Conservation (phyloP, 1,140 invertebrate genomes). For the Drosophila setifemur region DNA sequence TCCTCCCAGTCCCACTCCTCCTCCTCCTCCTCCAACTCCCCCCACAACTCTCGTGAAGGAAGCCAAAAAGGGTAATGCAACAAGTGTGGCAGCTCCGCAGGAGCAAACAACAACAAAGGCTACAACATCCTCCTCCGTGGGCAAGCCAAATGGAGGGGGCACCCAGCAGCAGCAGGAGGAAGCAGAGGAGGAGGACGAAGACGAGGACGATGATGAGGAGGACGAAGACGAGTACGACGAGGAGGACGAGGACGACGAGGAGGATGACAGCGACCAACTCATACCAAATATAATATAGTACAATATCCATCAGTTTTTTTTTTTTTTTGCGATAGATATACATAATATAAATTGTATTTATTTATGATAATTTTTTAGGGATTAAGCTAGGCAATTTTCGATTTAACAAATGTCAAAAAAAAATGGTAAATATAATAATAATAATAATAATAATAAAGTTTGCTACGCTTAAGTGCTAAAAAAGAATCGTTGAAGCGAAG, state of each 20-base stretch:
- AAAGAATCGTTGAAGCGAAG: background rate
- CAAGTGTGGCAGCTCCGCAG: slow-evolving; percentile 55
- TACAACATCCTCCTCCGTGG: slow-evolving; percentile 18
- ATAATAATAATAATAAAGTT: slow-evolving; percentile 36
- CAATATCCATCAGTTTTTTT: background rate
- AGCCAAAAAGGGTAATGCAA: slow-evolving; percentile 39
- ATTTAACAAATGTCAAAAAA: slow-evolving; percentile 62
- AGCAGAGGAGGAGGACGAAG: slow-evolving; percentile 38
- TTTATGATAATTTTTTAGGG: slow-evolving; percentile 44
- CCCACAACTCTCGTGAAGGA: slow-evolving; percentile 18
- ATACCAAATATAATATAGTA: slow-evolving; percentile 74
- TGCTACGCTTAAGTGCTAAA: slow-evolving; percentile 27
- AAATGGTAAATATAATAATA: slow-evolving; percentile 38
- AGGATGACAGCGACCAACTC: slow-evolving; percentile 73
- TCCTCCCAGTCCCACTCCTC: slow-evolving; percentile 36
- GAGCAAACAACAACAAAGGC: slow-evolving; percentile 32
- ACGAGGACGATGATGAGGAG: slow-evolving; percentile 61
- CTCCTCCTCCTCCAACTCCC: slow-evolving; percentile 11
- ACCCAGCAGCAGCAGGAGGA: slow-evolving; percentile 4
- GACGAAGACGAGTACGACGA: slow-evolving; percentile 65
- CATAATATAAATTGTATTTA: slow-evolving; percentile 60
- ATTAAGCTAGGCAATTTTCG: slow-evolving; percentile 62
- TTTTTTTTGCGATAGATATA: slow-evolving; percentile 35
- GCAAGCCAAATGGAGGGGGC: background rate
- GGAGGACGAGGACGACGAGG: slow-evolving; percentile 63